phyloP scores from a whole-genome alignment of 2,113 vertebrate species.

The Regulus satrapa region DNA sequence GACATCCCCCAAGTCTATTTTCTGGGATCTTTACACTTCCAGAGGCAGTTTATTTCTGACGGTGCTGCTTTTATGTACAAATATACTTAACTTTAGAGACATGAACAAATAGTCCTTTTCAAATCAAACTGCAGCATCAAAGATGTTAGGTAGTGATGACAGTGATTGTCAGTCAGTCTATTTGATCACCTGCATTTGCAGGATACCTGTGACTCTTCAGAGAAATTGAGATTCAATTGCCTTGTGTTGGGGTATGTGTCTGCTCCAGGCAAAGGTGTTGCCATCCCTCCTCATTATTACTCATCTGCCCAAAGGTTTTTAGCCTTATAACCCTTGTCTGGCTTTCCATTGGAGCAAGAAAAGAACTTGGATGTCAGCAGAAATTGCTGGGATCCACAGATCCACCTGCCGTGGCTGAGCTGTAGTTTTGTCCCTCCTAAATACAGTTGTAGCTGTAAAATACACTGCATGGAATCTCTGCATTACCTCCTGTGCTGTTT shows the following conservation, averaged over 20 bases:
- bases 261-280: neutral
- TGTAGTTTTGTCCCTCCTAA: neutral
- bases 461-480: neutral
- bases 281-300: neutral
- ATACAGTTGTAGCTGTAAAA: neutral
- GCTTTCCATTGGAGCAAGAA: neutral
- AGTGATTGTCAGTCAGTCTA: neutral
- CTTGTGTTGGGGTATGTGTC: neutral
- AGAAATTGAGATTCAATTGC: neutral
- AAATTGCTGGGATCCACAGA: neutral
- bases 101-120: neutral
- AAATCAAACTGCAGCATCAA: neutral
- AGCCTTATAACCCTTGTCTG: neutral
- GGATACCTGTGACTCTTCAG: neutral
- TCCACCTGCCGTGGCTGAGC: neutral
- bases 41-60: neutral
- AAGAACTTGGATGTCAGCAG: neutral
- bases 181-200: neutral
- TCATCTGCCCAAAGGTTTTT: neutral
- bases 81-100: neutral
- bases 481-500: neutral
- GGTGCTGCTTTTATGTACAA: neutral
- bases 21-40: neutral
- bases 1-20: neutral
- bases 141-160: neutral